These are phyloP conservation scores for Vulpes vulpes DNA, from an alignment of 2,113 vertebrate species.

Conservation along the genomic window DNA sequence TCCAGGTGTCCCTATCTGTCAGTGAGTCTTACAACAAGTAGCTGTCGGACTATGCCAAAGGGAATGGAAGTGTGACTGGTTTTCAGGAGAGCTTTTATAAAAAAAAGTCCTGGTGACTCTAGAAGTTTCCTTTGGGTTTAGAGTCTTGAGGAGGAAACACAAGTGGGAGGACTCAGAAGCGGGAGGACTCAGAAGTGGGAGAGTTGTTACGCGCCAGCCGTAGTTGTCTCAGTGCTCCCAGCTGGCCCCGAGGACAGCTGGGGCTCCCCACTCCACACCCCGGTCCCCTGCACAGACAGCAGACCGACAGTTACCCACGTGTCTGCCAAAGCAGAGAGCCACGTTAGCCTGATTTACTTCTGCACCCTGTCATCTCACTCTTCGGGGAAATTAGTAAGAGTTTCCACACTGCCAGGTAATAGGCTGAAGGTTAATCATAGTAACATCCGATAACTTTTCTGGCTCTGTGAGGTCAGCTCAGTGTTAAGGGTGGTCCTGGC, in stretches of 20 bases:
- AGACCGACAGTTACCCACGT: accelerated
- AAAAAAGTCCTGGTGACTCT: background rate
- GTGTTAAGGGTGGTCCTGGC: background rate
- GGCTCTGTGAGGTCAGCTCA: background rate
- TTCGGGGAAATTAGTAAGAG: background rate
- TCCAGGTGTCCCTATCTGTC: background rate
- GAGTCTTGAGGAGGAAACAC: background rate
- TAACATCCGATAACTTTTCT: background rate
- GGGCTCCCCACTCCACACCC: accelerated
- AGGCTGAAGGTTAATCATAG: background rate
- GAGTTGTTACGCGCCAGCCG: accelerated
- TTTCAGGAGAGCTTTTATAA: background rate
- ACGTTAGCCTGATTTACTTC: background rate
- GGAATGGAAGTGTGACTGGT: background rate
- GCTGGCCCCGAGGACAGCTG: accelerated
- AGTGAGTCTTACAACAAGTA: background rate
- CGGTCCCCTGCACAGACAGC: background rate
- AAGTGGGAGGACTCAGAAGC: accelerated
- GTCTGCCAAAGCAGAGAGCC: background rate
- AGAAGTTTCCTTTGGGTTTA: background rate
- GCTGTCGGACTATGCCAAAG: background rate
- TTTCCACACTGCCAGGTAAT: background rate
- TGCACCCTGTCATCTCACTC: accelerated
- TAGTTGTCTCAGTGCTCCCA: too few species aligned
- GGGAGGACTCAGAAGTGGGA: background rate